Conservation (phyloP, 2,113 vertebrate genomes). For the Plecturocebus donacophilus region DNA sequence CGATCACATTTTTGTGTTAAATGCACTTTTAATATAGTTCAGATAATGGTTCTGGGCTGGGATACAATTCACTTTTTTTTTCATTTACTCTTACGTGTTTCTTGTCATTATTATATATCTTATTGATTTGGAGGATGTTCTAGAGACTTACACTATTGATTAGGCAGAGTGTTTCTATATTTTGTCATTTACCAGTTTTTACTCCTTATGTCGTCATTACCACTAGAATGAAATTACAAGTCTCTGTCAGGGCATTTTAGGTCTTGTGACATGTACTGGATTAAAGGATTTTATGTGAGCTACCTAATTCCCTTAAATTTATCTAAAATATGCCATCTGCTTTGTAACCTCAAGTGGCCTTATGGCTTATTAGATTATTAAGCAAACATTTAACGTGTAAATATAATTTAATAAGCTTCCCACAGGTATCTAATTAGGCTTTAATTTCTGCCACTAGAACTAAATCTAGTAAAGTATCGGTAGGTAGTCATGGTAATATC, state of each 20-base stretch:
- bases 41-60: slow-evolving; percentile 57
- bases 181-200: slow-evolving; percentile 63
- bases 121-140: slow-evolving; percentile 75
- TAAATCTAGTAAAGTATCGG: slow-evolving; percentile 30
- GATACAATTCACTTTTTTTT: slow-evolving; percentile 28
- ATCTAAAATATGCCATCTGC: slow-evolving; percentile 68
- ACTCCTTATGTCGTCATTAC: slow-evolving; percentile 47
- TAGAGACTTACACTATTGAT: slow-evolving; percentile 69
- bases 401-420: slow-evolving; percentile 70
- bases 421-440: slow-evolving; percentile 66
- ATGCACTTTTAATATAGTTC: slow-evolving; percentile 65
- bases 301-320: slow-evolving; percentile 60
- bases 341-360: slow-evolving; percentile 73
- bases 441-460: slow-evolving; percentile 56
- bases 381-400: slow-evolving; percentile 71
- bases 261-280: background rate
- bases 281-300: slow-evolving; percentile 38
- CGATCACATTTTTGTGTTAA: slow-evolving; percentile 59
- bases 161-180: slow-evolving; percentile 65
- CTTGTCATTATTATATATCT: slow-evolving; percentile 67
- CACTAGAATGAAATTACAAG: background rate
- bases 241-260: background rate
- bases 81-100: slow-evolving; percentile 44
- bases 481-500: background rate
- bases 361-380: slow-evolving; percentile 74